phyloP scores from a whole-genome alignment of 2,888 invertebrate genomes.

The Ernsta delagoae region DNA sequence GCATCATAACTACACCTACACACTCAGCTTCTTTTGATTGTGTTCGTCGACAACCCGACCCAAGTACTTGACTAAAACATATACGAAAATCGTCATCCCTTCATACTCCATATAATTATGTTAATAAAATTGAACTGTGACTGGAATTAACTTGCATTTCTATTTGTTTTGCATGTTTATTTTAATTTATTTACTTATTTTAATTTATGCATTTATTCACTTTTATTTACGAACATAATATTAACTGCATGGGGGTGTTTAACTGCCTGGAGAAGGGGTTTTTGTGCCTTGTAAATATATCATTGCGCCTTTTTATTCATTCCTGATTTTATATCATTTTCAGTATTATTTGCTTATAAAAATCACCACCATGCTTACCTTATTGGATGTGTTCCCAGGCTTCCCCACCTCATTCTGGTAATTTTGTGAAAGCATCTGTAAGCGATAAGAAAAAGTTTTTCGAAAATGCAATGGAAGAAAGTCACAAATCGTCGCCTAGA shows the following conservation, averaged over 20 bases:
- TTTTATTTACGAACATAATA: constrained; percentile 52
- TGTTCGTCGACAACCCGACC: constrained; percentile 79
- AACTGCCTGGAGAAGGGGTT: constrained; percentile 69
- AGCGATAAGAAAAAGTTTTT: constrained; percentile 98
- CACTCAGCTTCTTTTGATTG: constrained; percentile 81
- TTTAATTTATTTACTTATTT: constrained; percentile 61
- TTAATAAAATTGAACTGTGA: constrained; percentile 58
- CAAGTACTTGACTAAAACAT: constrained; percentile 66
- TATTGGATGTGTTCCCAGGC: constrained; percentile 61
- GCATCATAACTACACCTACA: constrained; percentile 63
- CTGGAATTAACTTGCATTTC: constrained; percentile 73
- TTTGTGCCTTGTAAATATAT: constrained; percentile 77
- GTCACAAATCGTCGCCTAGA: constrained; percentile 93
- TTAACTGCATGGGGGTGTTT: constrained; percentile 81
- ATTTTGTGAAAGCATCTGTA: constrained; percentile 93
- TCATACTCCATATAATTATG: constrained; percentile 61
- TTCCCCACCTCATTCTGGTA: constrained; percentile 89
- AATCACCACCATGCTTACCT: constrained; percentile 13
- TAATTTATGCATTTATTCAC: constrained; percentile 57
- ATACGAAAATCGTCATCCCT: constrained; percentile 60
- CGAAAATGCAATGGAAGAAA: constrained; percentile 97
- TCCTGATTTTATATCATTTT: constrained; percentile 48
- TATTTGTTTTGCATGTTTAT: constrained; percentile 79
- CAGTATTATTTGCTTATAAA: constrained; percentile 37
- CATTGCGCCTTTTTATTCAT: constrained; percentile 69